A percentile compares a stretch with the other conserved stretches of the same genome.
Evolutionary conservation across 2,888 invertebrate genomes (phyloP).

Genomic region (Drosophila antonietae): DNA sequence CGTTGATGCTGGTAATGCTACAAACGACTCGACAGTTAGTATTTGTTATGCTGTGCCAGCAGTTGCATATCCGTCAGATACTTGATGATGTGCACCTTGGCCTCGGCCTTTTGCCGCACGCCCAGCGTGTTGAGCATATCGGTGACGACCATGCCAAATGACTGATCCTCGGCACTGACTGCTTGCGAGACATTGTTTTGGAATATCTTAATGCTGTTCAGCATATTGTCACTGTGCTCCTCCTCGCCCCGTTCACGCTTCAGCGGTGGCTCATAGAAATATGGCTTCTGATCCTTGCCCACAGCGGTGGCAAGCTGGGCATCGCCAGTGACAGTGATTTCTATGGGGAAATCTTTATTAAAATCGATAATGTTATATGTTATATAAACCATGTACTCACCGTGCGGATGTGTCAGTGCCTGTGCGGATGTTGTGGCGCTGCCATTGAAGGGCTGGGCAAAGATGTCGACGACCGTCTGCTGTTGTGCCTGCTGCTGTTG

Average conservation of each 20-base stretch:
- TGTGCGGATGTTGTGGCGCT: conserved; percentile 80
- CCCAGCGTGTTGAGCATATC: conserved; percentile 82
- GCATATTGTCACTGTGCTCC: conserved; percentile 82
- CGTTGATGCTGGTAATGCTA: conserved; percentile 35
- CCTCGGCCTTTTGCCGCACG: conserved; percentile 82
- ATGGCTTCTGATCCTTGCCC: conserved; percentile 80
- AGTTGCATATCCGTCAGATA: conserved; percentile 83
- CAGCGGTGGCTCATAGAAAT: conserved; percentile 81
- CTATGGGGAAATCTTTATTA: conserved; percentile 41
- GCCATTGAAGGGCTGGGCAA: conserved; percentile 82
- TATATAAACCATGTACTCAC: conserved; percentile 46
- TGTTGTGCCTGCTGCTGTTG: conserved; percentile 82
- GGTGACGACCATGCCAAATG: conserved; percentile 82
- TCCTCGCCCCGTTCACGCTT: conserved; percentile 81
- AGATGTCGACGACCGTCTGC: conserved; percentile 80
- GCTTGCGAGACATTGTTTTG: conserved; percentile 82
- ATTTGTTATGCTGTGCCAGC: conserved; percentile 82
- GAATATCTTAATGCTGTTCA: conserved; percentile 83
- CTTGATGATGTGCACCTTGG: conserved; percentile 83
- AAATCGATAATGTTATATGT: background rate
- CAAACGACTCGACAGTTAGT: conserved; percentile 73
- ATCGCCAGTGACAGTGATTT: conserved; percentile 82
- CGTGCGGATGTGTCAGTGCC: conserved; percentile 82
- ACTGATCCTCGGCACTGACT: conserved; percentile 82
- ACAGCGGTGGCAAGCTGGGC: conserved; percentile 79